Conservation (phyloP, 2,797 vertebrate genomes). For the Eremophila alpestris region DNA sequence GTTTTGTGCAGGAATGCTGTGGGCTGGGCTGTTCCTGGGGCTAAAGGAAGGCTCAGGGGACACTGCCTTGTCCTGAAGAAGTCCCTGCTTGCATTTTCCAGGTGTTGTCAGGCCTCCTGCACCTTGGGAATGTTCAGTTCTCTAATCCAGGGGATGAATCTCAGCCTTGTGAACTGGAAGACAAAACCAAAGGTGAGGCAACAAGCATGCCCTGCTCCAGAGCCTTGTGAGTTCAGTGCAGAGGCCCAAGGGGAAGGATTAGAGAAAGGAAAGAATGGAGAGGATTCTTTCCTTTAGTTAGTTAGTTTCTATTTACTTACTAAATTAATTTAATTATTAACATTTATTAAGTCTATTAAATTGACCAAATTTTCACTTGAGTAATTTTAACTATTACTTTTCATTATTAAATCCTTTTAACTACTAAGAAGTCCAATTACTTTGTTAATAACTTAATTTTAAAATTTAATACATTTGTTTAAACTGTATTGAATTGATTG, state of each 20-base stretch:
- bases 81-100: constrained; percentile 48
- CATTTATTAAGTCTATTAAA: neutral
- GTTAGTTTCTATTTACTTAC: neutral
- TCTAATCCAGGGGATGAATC: constrained; percentile 81
- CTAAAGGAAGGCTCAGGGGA: neutral
- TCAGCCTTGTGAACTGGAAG: constrained; percentile 82
- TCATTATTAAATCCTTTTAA: neutral
- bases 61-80: neutral
- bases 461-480: neutral
- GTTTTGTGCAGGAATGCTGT: neutral
- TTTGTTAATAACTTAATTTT: neutral
- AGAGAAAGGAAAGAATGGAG: neutral
- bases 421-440: neutral
- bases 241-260: neutral
- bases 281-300: neutral
- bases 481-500: fast-evolving
- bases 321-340: neutral
- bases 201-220: neutral
- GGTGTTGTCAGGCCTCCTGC: constrained; percentile 90
- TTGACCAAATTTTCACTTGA: neutral
- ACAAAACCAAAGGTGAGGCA: constrained; percentile 81
- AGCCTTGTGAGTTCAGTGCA: neutral
- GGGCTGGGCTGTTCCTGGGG: neutral
- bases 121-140: constrained; percentile 89
- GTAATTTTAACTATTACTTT: neutral